Percentiles rank a stretch among this genome's conserved stretches.
Conservation (phyloP, 2,113 vertebrate species). For the Tupaia tana region DNA sequence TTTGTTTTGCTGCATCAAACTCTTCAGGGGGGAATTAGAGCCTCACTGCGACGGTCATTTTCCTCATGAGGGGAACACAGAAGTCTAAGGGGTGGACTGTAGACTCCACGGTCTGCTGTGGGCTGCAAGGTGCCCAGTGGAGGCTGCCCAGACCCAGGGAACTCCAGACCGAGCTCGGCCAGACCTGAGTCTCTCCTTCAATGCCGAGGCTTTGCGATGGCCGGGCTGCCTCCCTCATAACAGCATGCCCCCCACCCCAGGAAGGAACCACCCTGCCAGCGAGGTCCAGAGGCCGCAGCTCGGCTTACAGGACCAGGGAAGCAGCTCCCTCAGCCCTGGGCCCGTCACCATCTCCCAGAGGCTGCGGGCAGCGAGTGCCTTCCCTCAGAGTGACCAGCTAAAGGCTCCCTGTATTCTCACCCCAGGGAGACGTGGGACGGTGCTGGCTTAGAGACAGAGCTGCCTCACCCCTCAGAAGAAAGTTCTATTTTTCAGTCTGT, state of each 20-base stretch:
- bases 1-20: slow-evolving; percentile 32
- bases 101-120: neutral
- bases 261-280: neutral
- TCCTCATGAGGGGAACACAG: neutral
- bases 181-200: neutral
- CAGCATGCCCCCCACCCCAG: neutral
- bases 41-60: neutral
- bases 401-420: no score
- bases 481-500: neutral
- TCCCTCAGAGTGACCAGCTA: neutral
- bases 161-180: neutral
- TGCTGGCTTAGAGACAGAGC: no score
- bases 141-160: neutral
- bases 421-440: neutral
- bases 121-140: no score
- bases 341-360: neutral
- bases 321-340: neutral
- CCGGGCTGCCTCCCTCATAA: no score
- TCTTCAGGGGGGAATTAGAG: neutral
- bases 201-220: no score
- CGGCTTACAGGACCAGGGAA: no score
- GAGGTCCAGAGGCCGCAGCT: neutral
- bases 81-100: neutral
- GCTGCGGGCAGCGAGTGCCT: no score
- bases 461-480: neutral